Percentiles rank a stretch among this genome's conserved stretches.
Evolutionary conservation across 2,888 invertebrate species (phyloP).

Genomic region (Alcis repandata): DNA sequence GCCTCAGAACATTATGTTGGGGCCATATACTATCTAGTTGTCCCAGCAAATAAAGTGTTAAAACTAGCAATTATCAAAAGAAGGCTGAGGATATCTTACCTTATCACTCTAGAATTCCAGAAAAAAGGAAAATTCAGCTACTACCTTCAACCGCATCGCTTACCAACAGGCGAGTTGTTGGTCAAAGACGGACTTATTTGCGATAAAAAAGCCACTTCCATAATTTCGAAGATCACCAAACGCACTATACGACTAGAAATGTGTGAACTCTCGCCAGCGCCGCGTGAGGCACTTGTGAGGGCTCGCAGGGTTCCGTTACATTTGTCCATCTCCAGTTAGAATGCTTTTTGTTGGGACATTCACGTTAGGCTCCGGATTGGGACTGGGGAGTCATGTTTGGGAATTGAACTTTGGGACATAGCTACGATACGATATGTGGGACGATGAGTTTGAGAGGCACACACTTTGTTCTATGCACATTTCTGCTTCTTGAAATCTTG

Average conservation of each 20-base stretch:
- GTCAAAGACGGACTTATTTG: too few species aligned
- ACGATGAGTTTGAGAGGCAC: background rate
- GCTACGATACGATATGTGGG: background rate
- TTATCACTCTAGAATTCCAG: too few species aligned
- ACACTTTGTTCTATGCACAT: too few species aligned
- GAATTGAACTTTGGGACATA: background rate
- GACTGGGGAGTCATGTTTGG: background rate
- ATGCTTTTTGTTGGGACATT: slow-evolving; percentile 14
- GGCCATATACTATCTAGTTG: too few species aligned
- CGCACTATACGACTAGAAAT: slow-evolving; percentile 52
- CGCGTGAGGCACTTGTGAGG: slow-evolving; percentile 62
- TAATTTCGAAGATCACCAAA: slow-evolving; percentile 26
- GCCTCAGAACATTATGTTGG: too few species aligned
- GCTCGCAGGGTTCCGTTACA: slow-evolving; percentile 51
- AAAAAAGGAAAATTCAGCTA: too few species aligned
- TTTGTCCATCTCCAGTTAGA: slow-evolving; percentile 32
- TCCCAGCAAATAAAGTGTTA: too few species aligned
- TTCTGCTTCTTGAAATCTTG: too few species aligned
- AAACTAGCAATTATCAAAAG: too few species aligned
- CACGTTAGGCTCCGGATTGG: slow-evolving; percentile 15
- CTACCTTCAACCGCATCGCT: too few species aligned
- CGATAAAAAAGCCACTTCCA: slow-evolving; percentile 19
- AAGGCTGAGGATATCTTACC: too few species aligned
- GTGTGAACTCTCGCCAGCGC: slow-evolving; percentile 67
- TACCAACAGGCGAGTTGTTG: too few species aligned